Conservation (phyloP, 92 coral and sea anemone genomes). For the Montipora capitata region DNA sequence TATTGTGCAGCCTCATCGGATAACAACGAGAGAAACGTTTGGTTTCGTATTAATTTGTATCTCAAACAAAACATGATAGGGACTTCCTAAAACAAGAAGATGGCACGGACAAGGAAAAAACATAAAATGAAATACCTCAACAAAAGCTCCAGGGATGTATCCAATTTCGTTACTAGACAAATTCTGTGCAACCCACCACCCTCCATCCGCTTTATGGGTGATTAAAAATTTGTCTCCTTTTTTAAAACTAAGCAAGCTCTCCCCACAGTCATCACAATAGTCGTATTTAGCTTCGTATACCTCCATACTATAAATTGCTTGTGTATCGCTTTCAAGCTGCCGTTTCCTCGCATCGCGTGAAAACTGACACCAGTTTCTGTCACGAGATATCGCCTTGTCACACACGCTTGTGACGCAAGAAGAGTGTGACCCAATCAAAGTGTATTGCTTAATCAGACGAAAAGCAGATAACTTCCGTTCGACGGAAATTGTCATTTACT, state of each 20-base stretch:
- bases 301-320: conserved; percentile 66
- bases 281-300: conserved; percentile 88
- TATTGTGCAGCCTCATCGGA: neutral
- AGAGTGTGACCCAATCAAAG: conserved; percentile 5
- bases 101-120: conserved; percentile 11
- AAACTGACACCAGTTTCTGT: conserved; percentile 62
- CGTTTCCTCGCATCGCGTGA: neutral
- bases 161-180: conserved; percentile 87
- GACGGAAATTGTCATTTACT: too few relatives aligned
- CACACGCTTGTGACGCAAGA: conserved; percentile 66
- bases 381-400: conserved; percentile 8
- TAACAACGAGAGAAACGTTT: conserved; percentile 1
- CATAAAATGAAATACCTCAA: conserved; percentile 70
- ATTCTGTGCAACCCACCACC: conserved; percentile 94
- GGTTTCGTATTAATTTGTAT: conserved; percentile 9
- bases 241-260: conserved; percentile 73
- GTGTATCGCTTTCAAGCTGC: conserved; percentile 9
- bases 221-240: conserved; percentile 87
- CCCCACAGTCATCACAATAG: conserved; percentile 73
- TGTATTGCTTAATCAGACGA: neutral
- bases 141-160: conserved; percentile 87
- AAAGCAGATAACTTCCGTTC: neutral
- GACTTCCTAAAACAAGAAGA: conserved; percentile 24
- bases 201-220: conserved; percentile 72
- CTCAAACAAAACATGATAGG: conserved; percentile 15